These are phyloP conservation scores for Aplochiton taeniatus DNA, from an alignment of 2,797 vertebrate genomes.

Conservation along the genomic window DNA sequence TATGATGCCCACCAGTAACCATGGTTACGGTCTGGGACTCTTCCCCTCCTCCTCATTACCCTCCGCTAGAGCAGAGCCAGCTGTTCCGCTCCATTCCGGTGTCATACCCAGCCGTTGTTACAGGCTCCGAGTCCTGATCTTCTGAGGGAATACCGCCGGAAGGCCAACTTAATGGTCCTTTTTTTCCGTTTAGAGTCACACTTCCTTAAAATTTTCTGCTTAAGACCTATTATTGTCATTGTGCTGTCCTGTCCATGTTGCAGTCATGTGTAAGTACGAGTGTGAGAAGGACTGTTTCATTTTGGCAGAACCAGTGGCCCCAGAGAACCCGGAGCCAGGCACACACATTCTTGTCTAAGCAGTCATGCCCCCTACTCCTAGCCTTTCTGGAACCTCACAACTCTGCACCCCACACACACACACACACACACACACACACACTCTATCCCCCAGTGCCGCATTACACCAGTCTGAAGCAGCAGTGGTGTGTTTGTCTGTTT, in stretches of 20 bases:
- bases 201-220: too few species aligned
- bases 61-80: conserved; percentile 21
- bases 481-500: conserved; percentile 5
- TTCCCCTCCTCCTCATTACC: conserved; percentile 22
- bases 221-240: too few species aligned
- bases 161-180: conserved; percentile 2
- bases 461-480: conserved; percentile 41
- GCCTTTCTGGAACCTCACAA: conserved; percentile 26
- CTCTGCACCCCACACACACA: conserved; percentile 21
- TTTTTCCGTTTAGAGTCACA: too few species aligned
- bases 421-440: conserved; percentile 9
- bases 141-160: conserved; percentile 32
- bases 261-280: background rate
- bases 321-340: background rate
- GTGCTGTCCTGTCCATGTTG: background rate
- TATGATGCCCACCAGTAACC: conserved; percentile 39
- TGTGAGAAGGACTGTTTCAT: background rate
- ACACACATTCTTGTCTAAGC: background rate
- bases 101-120: conserved; percentile 11
- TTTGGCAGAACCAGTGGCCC: background rate
- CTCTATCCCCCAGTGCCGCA: conserved; percentile 26
- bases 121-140: conserved; percentile 13
- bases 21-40: conserved; percentile 35
- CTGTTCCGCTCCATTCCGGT: conserved; percentile 25
- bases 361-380: too few species aligned